phyloP scores from a whole-genome alignment of 1,140 invertebrate genomes.

The Ephestia elutella region DNA sequence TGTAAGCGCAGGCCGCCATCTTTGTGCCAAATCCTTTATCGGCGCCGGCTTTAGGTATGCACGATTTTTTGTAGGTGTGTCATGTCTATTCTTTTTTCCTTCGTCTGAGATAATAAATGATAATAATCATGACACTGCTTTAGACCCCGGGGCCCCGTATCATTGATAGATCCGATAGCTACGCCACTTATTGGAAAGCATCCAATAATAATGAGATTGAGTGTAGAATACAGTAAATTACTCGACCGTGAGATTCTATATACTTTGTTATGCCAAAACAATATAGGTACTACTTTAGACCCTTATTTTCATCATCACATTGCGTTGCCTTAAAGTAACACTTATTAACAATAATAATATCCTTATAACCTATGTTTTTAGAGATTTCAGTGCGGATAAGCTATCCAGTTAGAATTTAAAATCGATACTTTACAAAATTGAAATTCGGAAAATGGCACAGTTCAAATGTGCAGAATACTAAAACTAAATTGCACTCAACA shows the following conservation, averaged over 20 bases:
- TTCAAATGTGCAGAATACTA: constrained; percentile 27
- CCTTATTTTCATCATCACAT: constrained; percentile 65
- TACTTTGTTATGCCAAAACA: constrained; percentile 52
- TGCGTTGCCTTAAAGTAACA: constrained; percentile 50
- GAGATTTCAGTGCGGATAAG: constrained; percentile 12
- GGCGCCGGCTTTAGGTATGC: too few relatives aligned
- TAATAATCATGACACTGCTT: too few relatives aligned
- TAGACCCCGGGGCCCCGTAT: too few relatives aligned
- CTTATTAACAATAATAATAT: constrained; percentile 30
- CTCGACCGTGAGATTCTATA: constrained; percentile 23
- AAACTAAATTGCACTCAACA: constrained; percentile 44
- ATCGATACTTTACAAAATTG: constrained; percentile 14
- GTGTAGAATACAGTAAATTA: constrained; percentile 21
- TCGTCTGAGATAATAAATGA: too few relatives aligned
- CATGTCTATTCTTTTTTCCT: too few relatives aligned
- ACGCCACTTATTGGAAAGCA: too few relatives aligned
- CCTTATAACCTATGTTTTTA: constrained; percentile 9
- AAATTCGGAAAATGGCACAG: constrained; percentile 46
- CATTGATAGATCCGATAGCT: too few relatives aligned
- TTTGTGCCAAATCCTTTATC: too few relatives aligned
- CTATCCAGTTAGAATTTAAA: constrained; percentile 4
- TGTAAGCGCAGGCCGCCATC: too few relatives aligned
- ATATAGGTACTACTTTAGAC: constrained; percentile 49
- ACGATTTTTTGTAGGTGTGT: too few relatives aligned
- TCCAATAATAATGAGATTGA: too few relatives aligned